Evolutionary conservation across 30 jellyfish, hydroid and myxozoan genomes (phyloP).

Genomic region (Mastigias papua): DNA sequence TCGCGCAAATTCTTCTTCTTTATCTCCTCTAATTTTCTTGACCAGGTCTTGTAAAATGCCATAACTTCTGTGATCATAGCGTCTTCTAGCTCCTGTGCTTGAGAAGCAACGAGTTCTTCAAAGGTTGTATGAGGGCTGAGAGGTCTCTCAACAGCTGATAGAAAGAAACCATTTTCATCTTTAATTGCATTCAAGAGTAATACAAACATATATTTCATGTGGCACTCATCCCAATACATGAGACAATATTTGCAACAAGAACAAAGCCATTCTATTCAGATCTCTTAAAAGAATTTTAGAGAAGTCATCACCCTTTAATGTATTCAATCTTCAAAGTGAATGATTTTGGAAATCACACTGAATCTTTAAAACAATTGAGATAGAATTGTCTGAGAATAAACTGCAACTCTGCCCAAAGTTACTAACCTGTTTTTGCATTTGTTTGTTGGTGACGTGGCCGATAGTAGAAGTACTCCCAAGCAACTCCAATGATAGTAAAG

Average conservation of each 20-base stretch:
- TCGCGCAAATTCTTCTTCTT: slow-evolving; percentile 83
- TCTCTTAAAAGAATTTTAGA: no score
- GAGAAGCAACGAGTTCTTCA: slow-evolving; percentile 99
- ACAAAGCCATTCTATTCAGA: no score
- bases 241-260: no score
- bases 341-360: no score
- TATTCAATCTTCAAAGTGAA: no score
- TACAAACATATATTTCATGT: no score
- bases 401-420: background rate
- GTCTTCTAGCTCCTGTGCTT: slow-evolving; percentile 96
- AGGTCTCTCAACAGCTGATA: slow-evolving; percentile 81
- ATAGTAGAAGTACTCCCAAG: slow-evolving; percentile 98
- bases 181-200: background rate
- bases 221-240: no score
- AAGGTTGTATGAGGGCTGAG: slow-evolving; percentile 99
- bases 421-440: slow-evolving; percentile 83
- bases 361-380: no score
- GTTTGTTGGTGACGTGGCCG: slow-evolving; percentile 89
- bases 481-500: slow-evolving; percentile 83
- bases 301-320: no score
- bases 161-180: background rate
- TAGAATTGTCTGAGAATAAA: no score
- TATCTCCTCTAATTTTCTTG: slow-evolving; percentile 88
- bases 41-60: slow-evolving; percentile 94
- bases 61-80: slow-evolving; percentile 96